Evolutionary conservation across 2,888 invertebrate genomes (phyloP).

Genomic region (Sclerodermus sp.): DNA sequence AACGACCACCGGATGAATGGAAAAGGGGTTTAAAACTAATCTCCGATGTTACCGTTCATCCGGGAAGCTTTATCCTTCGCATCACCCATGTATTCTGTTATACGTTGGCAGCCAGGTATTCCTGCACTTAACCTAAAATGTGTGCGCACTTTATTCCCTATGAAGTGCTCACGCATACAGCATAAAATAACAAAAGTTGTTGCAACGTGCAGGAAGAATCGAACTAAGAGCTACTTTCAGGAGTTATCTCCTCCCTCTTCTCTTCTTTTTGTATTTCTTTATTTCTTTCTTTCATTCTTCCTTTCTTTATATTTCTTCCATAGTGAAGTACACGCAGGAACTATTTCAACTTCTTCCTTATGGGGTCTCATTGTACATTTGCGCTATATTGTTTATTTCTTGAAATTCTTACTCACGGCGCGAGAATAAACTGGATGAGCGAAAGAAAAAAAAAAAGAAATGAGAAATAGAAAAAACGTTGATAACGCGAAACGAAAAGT

Average conservation of each 20-base stretch:
- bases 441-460: background rate
- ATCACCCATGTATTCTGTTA: conserved; percentile 22
- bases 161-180: too few relatives aligned
- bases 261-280: too few relatives aligned
- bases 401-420: too few relatives aligned
- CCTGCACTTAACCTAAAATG: conserved; percentile 17
- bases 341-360: too few relatives aligned
- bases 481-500: background rate
- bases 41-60: conserved; percentile 16
- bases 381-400: too few relatives aligned
- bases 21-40: conserved; percentile 23
- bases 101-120: conserved; percentile 28
- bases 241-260: too few relatives aligned
- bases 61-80: conserved; percentile 26
- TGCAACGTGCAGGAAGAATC: too few relatives aligned
- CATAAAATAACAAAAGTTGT: too few relatives aligned
- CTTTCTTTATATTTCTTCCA: too few relatives aligned
- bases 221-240: too few relatives aligned
- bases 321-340: too few relatives aligned
- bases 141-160: background rate
- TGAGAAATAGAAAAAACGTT: background rate
- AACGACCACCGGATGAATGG: conserved; percentile 8
- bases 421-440: background rate
- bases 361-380: too few relatives aligned
- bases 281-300: background rate